These are phyloP conservation scores for Melinaea menophilus DNA, from an alignment of 2,888 invertebrate genomes.

Conservation along the genomic window DNA sequence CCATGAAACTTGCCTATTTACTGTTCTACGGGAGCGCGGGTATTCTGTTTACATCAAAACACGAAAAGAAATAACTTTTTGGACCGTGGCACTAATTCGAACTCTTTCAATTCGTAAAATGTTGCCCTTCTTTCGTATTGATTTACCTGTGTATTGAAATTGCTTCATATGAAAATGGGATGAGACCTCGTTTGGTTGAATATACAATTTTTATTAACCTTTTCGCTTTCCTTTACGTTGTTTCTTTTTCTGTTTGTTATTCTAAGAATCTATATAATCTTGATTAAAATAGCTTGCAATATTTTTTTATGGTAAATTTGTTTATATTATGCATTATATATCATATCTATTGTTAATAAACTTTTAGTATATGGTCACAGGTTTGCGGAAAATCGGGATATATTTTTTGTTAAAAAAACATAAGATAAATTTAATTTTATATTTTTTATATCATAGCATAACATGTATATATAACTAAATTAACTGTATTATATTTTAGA, in stretches of 20 bases:
- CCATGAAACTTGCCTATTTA: conserved; percentile 73
- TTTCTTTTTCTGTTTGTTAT: conserved; percentile 13
- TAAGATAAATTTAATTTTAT: too few species aligned
- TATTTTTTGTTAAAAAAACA: too few species aligned
- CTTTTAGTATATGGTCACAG: too few species aligned
- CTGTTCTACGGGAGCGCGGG: conserved; percentile 61
- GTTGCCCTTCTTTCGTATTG: conserved; percentile 22
- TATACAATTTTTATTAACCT: conserved; percentile 25
- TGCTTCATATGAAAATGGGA: conserved; percentile 28
- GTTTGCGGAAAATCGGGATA: too few species aligned
- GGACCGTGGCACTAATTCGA: conserved; percentile 60
- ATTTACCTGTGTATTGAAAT: conserved; percentile 29
- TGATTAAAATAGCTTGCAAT: conserved; percentile 8
- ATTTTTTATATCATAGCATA: too few species aligned
- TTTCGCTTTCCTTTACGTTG: conserved; percentile 17
- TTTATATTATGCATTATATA: too few species aligned
- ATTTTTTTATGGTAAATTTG: too few species aligned
- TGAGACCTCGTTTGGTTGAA: conserved; percentile 17
- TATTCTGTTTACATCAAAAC: conserved; percentile 67
- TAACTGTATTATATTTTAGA: too few species aligned
- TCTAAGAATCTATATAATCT: conserved; percentile 13
- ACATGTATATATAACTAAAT: too few species aligned
- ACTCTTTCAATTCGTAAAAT: conserved; percentile 50
- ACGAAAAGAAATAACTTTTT: conserved; percentile 71
- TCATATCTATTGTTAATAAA: too few species aligned